Evolutionary conservation across 2,888 invertebrate genomes (phyloP).

Genomic region (Nebria salina): DNA sequence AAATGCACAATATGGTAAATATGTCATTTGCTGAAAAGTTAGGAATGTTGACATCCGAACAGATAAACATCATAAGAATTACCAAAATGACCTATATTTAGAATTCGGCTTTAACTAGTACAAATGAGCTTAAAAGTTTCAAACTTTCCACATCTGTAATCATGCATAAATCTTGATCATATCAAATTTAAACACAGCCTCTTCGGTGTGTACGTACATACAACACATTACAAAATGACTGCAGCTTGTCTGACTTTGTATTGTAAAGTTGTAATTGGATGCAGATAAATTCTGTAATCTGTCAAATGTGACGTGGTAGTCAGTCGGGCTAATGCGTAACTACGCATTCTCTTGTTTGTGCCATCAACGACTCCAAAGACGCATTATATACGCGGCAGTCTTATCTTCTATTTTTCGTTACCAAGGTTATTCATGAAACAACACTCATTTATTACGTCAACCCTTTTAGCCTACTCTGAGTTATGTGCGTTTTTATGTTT

Average conservation of each 20-base stretch:
- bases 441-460: background rate
- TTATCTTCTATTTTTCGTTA: background rate
- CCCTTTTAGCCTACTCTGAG: background rate
- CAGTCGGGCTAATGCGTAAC: background rate
- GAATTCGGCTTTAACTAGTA: background rate
- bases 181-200: background rate
- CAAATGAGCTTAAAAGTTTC: background rate
- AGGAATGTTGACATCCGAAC: background rate
- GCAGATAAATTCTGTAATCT: constrained; percentile 46
- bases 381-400: background rate
- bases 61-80: background rate
- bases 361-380: constrained; percentile 1
- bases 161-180: background rate
- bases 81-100: background rate
- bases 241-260: constrained; percentile 37
- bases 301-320: constrained; percentile 30
- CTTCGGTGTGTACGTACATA: background rate
- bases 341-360: background rate
- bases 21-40: background rate
- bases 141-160: background rate
- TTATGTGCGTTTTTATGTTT: background rate
- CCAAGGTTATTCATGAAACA: background rate
- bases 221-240: background rate
- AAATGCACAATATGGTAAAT: background rate
- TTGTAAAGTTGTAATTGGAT: constrained; percentile 45